phyloP scores from a whole-genome alignment of 2,888 invertebrate genomes.

The Crocallis elinguaria region DNA sequence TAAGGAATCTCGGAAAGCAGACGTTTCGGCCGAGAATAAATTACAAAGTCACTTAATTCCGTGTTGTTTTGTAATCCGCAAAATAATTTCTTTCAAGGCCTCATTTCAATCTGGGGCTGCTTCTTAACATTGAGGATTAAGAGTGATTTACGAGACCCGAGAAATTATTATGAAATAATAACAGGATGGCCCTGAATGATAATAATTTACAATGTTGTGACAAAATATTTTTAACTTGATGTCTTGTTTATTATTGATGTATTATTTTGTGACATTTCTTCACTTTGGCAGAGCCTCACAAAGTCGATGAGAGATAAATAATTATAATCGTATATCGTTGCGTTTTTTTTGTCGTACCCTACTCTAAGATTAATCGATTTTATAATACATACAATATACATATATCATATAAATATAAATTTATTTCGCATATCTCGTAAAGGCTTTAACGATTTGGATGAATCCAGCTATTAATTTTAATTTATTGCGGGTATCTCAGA shows the following conservation, averaged over 20 bases:
- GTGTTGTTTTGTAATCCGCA: constrained; percentile 61
- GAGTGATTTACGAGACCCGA: constrained; percentile 50
- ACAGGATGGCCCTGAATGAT: constrained; percentile 42
- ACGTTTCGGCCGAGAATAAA: constrained; percentile 60
- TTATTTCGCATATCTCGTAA: too few relatives aligned
- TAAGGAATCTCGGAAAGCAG: constrained; percentile 52
- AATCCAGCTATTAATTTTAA: too few relatives aligned
- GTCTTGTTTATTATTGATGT: background rate
- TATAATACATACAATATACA: too few relatives aligned
- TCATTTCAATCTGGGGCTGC: constrained; percentile 54
- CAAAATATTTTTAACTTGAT: background rate
- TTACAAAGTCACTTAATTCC: constrained; percentile 65
- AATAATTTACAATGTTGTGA: constrained; percentile 22
- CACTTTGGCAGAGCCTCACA: too few relatives aligned
- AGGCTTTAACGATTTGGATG: too few relatives aligned
- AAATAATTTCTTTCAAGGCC: constrained; percentile 64
- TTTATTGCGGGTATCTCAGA: too few relatives aligned
- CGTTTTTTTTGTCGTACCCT: too few relatives aligned
- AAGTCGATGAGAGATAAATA: too few relatives aligned
- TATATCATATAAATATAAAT: too few relatives aligned
- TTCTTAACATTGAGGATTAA: constrained; percentile 50
- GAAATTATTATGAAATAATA: constrained; percentile 52
- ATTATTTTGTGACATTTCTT: too few relatives aligned
- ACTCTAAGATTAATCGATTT: too few relatives aligned
- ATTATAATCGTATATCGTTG: too few relatives aligned